Evolutionary conservation across 2,888 invertebrate species (phyloP).

Genomic region (Archips crataeganus): DNA sequence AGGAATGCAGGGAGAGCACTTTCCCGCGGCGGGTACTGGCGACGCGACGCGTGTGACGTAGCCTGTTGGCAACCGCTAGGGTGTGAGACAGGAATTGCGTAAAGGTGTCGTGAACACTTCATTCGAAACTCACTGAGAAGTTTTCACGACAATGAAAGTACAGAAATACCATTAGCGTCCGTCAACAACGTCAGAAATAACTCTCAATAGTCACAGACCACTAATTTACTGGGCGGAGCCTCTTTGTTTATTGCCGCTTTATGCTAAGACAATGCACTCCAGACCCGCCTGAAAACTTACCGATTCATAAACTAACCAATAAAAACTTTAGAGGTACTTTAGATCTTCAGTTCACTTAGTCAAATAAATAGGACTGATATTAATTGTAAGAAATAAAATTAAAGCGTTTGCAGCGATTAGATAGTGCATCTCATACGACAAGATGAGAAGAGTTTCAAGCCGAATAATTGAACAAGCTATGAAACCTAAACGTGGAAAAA

Average conservation of each 20-base stretch:
- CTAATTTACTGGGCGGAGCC: slow-evolving; percentile 43
- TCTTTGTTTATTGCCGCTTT: slow-evolving; percentile 28
- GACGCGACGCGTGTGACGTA: slow-evolving; percentile 69
- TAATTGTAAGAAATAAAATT: slow-evolving; percentile 2
- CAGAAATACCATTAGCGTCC: slow-evolving; percentile 76
- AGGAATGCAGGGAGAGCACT: slow-evolving; percentile 62
- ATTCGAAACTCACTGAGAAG: slow-evolving; percentile 70
- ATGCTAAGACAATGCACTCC: slow-evolving; percentile 15
- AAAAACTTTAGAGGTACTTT: background rate
- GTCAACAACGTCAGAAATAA: slow-evolving; percentile 71
- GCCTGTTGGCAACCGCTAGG: slow-evolving; percentile 74
- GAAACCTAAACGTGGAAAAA: slow-evolving; percentile 85
- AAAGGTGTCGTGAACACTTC: slow-evolving; percentile 80
- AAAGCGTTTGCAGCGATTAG: background rate
- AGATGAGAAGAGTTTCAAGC: slow-evolving; percentile 45
- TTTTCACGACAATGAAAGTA: slow-evolving; percentile 73
- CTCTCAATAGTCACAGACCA: slow-evolving; percentile 58
- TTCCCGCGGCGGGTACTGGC: slow-evolving; percentile 63
- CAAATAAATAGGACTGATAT: background rate
- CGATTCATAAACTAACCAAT: slow-evolving; percentile 6
- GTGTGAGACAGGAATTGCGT: slow-evolving; percentile 81
- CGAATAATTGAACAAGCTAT: slow-evolving; percentile 80
- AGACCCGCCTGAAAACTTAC: slow-evolving; percentile 12
- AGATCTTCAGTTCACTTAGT: background rate
- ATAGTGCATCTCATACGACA: slow-evolving; percentile 3